Evolutionary conservation across 2,888 invertebrate species (phyloP).

Genomic region (Lithosia quadra): DNA sequence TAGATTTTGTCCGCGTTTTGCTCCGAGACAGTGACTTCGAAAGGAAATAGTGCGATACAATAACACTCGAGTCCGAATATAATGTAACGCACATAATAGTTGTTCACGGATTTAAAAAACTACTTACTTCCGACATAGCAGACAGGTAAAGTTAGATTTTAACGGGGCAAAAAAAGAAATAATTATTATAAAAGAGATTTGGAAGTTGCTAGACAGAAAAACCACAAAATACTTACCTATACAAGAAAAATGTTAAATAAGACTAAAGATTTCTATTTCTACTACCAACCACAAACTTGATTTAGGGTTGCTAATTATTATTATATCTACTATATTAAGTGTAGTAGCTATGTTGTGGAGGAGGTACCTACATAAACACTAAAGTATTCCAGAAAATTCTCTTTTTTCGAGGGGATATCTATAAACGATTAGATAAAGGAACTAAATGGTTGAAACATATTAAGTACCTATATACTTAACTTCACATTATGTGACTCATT

Average conservation of each 20-base stretch:
- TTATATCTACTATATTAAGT: neutral
- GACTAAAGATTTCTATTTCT: neutral
- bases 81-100: neutral
- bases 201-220: neutral
- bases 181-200: neutral
- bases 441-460: neutral
- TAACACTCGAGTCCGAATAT: conserved; percentile 1
- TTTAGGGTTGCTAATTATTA: too few relatives aligned
- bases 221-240: too few relatives aligned
- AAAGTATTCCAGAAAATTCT: too few relatives aligned
- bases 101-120: neutral
- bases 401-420: too few relatives aligned
- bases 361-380: too few relatives aligned
- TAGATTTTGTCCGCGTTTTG: neutral
- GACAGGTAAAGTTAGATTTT: neutral
- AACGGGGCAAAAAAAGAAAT: neutral
- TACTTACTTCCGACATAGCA: neutral
- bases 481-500: neutral
- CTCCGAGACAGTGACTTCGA: neutral
- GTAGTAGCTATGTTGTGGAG: neutral
- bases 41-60: neutral
- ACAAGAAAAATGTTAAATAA: too few relatives aligned
- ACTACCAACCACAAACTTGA: neutral
- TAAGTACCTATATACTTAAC: neutral
- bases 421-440: neutral